Evolutionary conservation across 2,888 invertebrate genomes (phyloP).

Genomic region (Troglohyphantes excavatus): DNA sequence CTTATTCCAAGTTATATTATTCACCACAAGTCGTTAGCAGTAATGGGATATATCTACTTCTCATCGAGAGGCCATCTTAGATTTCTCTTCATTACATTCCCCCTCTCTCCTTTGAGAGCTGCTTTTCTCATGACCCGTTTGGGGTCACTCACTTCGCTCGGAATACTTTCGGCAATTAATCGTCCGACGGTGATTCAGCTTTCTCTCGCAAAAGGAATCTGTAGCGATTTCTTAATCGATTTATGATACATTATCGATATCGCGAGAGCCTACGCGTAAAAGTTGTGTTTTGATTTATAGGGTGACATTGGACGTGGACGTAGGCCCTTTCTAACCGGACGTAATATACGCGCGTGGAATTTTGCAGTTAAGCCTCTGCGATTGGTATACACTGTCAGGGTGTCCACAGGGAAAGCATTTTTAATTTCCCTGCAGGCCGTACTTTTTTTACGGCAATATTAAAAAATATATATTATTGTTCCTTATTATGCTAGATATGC

Average conservation of each 20-base stretch:
- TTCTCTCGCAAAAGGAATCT: not conserved
- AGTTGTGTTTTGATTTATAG: too few species aligned
- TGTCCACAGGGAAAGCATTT: too few species aligned
- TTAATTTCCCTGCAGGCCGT: too few species aligned
- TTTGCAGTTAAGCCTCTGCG: too few species aligned
- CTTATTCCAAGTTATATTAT: conserved; percentile 16
- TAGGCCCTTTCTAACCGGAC: too few species aligned
- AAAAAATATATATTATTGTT: too few species aligned
- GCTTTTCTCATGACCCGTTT: conserved; percentile 72
- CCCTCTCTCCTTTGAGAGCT: conserved; percentile 13
- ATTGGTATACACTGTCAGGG: too few species aligned
- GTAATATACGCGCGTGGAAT: too few species aligned
- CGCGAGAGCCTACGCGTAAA: too few species aligned
- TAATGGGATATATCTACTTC: conserved; percentile 15
- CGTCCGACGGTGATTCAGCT: conserved; percentile 5
- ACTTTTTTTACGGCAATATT: too few species aligned
- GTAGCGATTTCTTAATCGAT: conserved; percentile 28
- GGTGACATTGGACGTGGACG: too few species aligned
- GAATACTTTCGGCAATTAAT: conserved; percentile 51
- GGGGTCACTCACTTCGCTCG: conserved; percentile 62
- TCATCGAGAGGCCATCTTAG: conserved; percentile 15
- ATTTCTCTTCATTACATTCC: conserved; percentile 14
- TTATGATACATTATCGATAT: not conserved
- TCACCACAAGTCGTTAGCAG: conserved; percentile 53
- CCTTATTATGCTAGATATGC: too few species aligned